A percentile compares a stretch with the other conserved stretches of the same genome.
phyloP scores from a whole-genome alignment of 2,113 vertebrate species.

The Vidua chalybeata region DNA sequence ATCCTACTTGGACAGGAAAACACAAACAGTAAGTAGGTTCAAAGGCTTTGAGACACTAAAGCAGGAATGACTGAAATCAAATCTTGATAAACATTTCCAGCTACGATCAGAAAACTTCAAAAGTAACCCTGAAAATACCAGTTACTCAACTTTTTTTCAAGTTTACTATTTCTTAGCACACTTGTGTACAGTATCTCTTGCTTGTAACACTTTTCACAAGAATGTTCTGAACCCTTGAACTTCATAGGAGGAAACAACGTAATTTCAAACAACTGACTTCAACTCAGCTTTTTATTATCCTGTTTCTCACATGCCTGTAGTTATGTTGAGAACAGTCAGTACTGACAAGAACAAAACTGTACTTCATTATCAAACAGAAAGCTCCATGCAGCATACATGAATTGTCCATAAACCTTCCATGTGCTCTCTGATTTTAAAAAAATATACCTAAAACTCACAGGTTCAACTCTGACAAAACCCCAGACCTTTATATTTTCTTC shows the following conservation, averaged over 20 bases:
- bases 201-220: background rate
- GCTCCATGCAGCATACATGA: background rate
- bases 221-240: background rate
- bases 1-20: background rate
- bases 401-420: background rate
- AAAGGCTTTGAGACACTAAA: background rate
- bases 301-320: background rate
- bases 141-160: background rate
- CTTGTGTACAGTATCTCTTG: background rate
- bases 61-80: background rate
- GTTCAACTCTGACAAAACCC: background rate
- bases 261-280: background rate
- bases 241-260: background rate
- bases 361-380: background rate
- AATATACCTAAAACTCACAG: background rate
- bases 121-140: background rate
- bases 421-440: background rate
- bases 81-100: background rate
- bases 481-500: background rate
- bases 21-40: background rate
- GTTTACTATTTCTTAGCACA: background rate
- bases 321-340: background rate
- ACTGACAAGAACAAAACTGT: background rate
- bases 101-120: background rate
- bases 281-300: background rate